Evolutionary conservation across 2,888 invertebrate species (phyloP).

Genomic region (Pasiphila rectangulata): DNA sequence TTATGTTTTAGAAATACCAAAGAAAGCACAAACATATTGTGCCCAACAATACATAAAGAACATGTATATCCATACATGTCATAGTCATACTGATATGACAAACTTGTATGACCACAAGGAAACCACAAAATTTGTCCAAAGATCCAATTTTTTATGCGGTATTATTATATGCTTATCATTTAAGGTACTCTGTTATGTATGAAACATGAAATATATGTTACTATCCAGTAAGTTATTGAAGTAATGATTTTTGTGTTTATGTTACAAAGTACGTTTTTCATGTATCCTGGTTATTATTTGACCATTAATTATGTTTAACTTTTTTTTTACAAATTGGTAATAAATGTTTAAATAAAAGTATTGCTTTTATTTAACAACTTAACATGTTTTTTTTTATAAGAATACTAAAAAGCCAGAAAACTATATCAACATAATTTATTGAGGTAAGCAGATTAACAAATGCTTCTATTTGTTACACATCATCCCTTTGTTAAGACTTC

Average conservation of each 20-base stretch:
- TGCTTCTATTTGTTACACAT: slow-evolving; percentile 18
- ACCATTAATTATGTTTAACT: slow-evolving; percentile 31
- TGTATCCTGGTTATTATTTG: slow-evolving; percentile 9
- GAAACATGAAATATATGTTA: too few relatives aligned
- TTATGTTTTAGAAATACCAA: background rate
- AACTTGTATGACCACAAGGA: too few relatives aligned
- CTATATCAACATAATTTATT: slow-evolving; percentile 12
- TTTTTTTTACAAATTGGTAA: slow-evolving; percentile 30
- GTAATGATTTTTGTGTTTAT: slow-evolving; percentile 5
- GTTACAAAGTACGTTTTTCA: slow-evolving; percentile 2
- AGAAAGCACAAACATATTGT: background rate
- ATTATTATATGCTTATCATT: too few relatives aligned
- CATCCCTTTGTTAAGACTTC: slow-evolving; percentile 21
- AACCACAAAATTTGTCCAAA: too few relatives aligned
- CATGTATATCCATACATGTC: too few relatives aligned
- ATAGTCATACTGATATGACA: too few relatives aligned
- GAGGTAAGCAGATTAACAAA: slow-evolving; percentile 10
- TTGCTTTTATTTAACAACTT: background rate
- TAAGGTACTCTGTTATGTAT: too few relatives aligned
- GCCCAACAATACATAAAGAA: too few relatives aligned
- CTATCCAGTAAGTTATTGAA: too few relatives aligned
- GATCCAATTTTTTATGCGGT: too few relatives aligned
- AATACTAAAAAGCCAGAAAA: slow-evolving; percentile 1
- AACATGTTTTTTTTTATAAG: too few relatives aligned
- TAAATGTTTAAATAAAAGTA: slow-evolving; percentile 34